Percentiles rank a stretch among this genome's conserved stretches.
Conservation (phyloP, 2,888 invertebrate genomes). For the Sarcophaga carnaria region DNA sequence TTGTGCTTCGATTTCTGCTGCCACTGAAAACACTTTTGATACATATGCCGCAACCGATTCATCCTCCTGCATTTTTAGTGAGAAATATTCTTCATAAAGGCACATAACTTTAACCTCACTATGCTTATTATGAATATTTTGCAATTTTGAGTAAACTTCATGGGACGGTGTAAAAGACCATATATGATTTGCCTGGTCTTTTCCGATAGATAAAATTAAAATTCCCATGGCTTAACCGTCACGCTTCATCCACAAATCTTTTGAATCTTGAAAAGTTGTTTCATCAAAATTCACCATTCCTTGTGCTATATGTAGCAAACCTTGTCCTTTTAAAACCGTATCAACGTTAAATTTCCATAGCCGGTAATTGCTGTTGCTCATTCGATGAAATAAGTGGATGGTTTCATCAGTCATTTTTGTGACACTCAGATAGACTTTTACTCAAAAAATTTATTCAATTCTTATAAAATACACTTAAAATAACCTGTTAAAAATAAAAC, state of each 20-base stretch:
- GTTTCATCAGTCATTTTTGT: constrained; percentile 41
- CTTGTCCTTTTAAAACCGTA: constrained; percentile 49
- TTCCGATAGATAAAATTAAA: constrained; percentile 38
- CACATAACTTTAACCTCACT: constrained; percentile 56
- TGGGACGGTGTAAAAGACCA: constrained; percentile 19
- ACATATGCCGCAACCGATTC: constrained; percentile 42
- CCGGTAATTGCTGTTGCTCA: constrained; percentile 47
- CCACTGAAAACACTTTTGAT: neutral
- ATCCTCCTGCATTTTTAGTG: constrained; percentile 58
- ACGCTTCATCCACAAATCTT: constrained; percentile 47
- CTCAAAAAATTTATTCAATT: no score
- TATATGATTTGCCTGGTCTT: constrained; percentile 42
- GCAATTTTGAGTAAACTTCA: constrained; percentile 6
- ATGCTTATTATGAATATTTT: constrained; percentile 18
- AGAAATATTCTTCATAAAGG: constrained; percentile 62
- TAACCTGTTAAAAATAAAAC: no score
- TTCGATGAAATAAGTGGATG: constrained; percentile 45
- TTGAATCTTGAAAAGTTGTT: constrained; percentile 39
- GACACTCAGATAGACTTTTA: neutral
- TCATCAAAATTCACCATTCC: constrained; percentile 29
- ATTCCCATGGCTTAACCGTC: constrained; percentile 40
- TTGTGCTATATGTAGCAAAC: constrained; percentile 34
- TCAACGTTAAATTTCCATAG: constrained; percentile 18
- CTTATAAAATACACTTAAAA: no score
- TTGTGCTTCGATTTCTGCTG: constrained; percentile 3